Evolutionary conservation across 2,888 invertebrate genomes (phyloP), one percentile per base, ranked within the genome.

Genomic region (Ophion ellenae): DNA sequence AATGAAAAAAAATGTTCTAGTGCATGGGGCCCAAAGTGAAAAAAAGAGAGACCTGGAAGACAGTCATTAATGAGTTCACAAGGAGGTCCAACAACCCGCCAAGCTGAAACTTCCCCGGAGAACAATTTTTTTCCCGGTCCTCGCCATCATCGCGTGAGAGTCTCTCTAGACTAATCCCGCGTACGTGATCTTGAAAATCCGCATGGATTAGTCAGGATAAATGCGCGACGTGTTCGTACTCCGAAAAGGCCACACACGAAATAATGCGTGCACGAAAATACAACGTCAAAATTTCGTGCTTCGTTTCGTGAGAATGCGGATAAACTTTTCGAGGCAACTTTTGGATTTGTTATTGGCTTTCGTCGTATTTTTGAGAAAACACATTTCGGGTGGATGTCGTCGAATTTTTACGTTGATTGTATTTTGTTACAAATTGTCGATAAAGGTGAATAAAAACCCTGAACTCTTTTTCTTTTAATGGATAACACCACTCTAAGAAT

Each of bases 141-240:
- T 84, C 11, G 61, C 57, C 78, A 47, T 57, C 83, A 67, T 64
- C 78, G 63, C 77, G 47, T 32, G 40, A 76, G 80, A 83, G 77
- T 78, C 79, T 77, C 71, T 80, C 80, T 53, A 28, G 69, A 84
- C 87, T 89, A 89, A 90, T 90, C 90, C 88, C 47, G 63, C 77
- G 86, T 88, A 89, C 90, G 90, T 90, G 90, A 90, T 90, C 87
- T 89, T 85, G 79, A 84, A 87, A 87, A 90, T 89, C 88, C 87
- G 81, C 73, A 79, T 73, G 89, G 90, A 90, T 90, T 90, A 88
- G 83, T 79, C 47, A 20, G 74, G 84, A 85, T 63, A 89, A 87
- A 86, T 86, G 88, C 86, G 84, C 83, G 82, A 73, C 69, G 82
- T 84, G 78, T 71, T 80, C 79, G 10, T n/a, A 20, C 57, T 78